Evolutionary conservation across 2,797 vertebrate genomes (phyloP), one percentile per base, ranked within the genome.

Genomic region (Menidia menidia): DNA sequence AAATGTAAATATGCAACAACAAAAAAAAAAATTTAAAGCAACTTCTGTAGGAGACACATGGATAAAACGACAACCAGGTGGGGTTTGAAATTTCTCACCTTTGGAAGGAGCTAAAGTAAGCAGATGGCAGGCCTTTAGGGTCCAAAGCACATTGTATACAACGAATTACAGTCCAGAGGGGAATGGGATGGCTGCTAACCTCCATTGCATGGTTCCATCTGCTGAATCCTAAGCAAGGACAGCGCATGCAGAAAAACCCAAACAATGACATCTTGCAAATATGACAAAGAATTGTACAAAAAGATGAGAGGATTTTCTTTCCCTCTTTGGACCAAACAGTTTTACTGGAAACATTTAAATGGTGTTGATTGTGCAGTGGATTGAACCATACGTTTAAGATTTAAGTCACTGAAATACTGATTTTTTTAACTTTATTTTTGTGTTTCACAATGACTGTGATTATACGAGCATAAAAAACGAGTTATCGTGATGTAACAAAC

Each of bases 101-200:
- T 92, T 92, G 93, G 89, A 94, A 89, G 87, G 70, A 86, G 87
- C 58, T 76, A 86, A 85, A 89, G 87, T 88, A 85, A 93, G 90
- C 93, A 94, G 93, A 95, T 95, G 94, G 93, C 86, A 73, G 89
- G 91, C 93, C 92, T 94, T 94, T 91, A 91, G 92, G 94, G 92
- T 93, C 91, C 88, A 83, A 80, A 93, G 91, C 92, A 92, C 94
- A 94, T 92, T 93, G 92, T 92, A 84, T 88, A 92, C 91, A 92
- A 89, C 78, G 89, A 93, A 91, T 94, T 92, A 90, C 91, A 92
- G 92, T 92, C 93, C 92, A 92, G 89, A 93, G 93, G 93, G 92
- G 92, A 91, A 93, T 85, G 83, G 87, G 88, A 92, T 83, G 92
- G 92, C 91, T 92, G 90, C 91, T 93, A 93, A 94, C 92, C 91